Conservation (phyloP, 2,113 vertebrate genomes). For the Clupea harengus region DNA sequence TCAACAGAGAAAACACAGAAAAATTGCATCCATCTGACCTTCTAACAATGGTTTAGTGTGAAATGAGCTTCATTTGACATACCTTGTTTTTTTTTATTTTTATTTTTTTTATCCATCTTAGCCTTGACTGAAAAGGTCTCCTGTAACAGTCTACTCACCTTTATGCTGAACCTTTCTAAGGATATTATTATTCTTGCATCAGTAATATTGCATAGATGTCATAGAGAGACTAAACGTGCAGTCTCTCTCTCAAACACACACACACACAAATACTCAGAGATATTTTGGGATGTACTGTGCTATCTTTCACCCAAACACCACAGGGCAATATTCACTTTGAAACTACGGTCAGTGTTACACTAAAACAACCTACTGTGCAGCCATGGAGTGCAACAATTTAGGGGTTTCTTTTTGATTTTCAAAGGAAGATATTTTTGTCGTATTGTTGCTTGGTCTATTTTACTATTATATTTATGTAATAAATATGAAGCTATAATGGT, state of each 20-base stretch:
- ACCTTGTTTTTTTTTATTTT: not conserved
- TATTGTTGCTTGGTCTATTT: conserved; percentile 27
- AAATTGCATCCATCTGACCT: not conserved
- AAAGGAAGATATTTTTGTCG: conserved; percentile 25
- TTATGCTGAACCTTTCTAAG: not conserved
- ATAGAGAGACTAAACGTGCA: not conserved
- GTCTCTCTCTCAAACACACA: not conserved
- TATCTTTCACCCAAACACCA: not conserved
- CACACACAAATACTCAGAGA: not conserved
- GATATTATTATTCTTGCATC: not conserved
- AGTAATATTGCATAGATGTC: not conserved
- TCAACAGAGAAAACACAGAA: no score
- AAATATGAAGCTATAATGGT: conserved; percentile 20
- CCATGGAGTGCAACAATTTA: not conserved
- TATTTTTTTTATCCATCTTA: not conserved
- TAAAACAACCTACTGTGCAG: not conserved
- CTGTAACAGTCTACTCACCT: not conserved
- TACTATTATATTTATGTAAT: conserved; percentile 25
- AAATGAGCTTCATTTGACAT: not conserved
- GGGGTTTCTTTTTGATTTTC: not conserved
- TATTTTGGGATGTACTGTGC: not conserved
- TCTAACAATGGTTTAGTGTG: not conserved
- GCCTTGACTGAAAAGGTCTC: not conserved
- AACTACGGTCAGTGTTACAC: not conserved
- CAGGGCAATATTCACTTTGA: not conserved